Base-by-base conservation (phyloP, 2,888 invertebrate species). In the Balanococcus diminutus region DNA sequence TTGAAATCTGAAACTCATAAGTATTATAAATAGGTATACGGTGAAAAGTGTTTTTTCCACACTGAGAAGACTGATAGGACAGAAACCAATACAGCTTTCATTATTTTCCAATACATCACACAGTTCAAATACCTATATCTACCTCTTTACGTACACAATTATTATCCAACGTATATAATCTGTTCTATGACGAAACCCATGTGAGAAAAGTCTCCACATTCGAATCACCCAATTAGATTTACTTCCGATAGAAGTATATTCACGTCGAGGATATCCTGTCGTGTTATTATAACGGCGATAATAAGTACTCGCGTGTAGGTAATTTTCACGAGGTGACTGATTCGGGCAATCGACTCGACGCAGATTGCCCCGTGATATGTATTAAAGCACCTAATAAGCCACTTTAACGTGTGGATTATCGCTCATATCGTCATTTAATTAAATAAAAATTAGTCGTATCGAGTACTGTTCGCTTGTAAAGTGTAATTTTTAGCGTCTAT, bases 391-490 rank as follows among this genome's bases (percentile, higher is more conserved):
- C n/a, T 16, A 56, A 79, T 36, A 36, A 79, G 25, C 36, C 75
- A 79, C 75, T n/a, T 79, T 4, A 79, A 79, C 19, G 72, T 28
- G 19, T 32, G 2, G 75, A 32, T 79, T 36, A 79, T 19, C 32
- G 75, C 36, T 36, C 19, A 79, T 79, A 36, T 79, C 19, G n/a
- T 36, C n/a, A 79, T 79, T 79, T 79, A 79, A 79, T 79, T 79
- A 79, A 79, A 79, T 79, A 36, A 79, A 79, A 79, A 79, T 79
- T 79, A 36, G 75, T 79, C 75, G 75, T 79, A 79, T 79, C 75
- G 36, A 32, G 32, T 79, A 19, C 16, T 36, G 19, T 79, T 19
- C 22, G 22, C 22, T 22, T 56, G 19, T 22, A 2, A 42, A 46
- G 46, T n/a, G 4, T 56, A 36, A 32, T 36, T 32, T 75, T 79